phyloP scores from a whole-genome alignment of 2,113 vertebrate genomes.

The Macquaria ambigua region DNA sequence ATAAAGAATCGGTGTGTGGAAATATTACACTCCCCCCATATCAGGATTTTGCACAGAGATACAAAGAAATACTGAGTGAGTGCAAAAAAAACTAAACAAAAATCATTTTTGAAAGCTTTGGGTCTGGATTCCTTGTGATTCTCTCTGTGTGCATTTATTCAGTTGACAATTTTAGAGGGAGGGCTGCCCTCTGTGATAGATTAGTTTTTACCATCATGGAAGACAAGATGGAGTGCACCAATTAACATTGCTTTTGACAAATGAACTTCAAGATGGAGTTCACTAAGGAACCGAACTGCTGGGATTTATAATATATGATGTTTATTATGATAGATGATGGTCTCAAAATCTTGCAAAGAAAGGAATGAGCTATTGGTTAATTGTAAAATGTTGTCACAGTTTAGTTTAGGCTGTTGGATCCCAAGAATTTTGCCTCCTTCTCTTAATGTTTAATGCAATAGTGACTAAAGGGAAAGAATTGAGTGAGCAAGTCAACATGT shows the following conservation, averaged over 20 bases:
- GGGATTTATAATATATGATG: conserved; percentile 63
- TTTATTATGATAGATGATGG: conserved; percentile 65
- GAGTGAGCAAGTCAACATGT: not conserved
- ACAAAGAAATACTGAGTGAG: not conserved
- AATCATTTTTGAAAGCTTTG: not conserved
- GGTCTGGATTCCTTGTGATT: conserved; percentile 16
- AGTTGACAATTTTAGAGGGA: conserved; percentile 21
- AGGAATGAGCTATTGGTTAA: conserved; percentile 35
- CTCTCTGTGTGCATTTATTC: conserved; percentile 33
- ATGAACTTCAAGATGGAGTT: conserved; percentile 64
- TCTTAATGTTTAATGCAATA: conserved; percentile 41
- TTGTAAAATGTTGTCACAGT: conserved; percentile 24
- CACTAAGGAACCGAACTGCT: conserved; percentile 43
- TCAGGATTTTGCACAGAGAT: not conserved
- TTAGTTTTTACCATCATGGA: conserved; percentile 56
- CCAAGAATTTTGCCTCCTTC: conserved; percentile 14
- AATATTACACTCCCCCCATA: not conserved
- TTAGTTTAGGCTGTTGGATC: not conserved
- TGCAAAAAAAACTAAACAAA: too few relatives aligned
- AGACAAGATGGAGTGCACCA: conserved; percentile 71
- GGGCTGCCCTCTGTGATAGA: conserved; percentile 48
- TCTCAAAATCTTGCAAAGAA: conserved; percentile 14
- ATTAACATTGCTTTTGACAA: conserved; percentile 71
- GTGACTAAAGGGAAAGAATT: conserved; percentile 14
- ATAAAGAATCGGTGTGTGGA: not conserved